Conservation (phyloP, 1,140 invertebrate species). For the Drosophila novamexicana region DNA sequence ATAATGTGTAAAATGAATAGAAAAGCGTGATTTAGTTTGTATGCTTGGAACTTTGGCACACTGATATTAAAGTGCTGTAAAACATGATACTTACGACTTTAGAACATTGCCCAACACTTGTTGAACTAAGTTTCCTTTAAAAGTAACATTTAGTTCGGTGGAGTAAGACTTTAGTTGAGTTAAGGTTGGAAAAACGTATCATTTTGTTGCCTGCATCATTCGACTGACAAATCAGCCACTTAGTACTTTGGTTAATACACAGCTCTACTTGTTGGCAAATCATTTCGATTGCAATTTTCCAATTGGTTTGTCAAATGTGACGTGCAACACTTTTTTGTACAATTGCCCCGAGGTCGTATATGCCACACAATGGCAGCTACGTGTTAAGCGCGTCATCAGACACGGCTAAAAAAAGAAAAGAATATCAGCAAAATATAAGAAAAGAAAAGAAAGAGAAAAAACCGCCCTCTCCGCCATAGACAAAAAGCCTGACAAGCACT, state of each 20-base stretch:
- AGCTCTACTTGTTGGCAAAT: neutral
- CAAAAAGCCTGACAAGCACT: slow-evolving; percentile 79
- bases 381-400: slow-evolving; percentile 71
- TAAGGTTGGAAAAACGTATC: too few relatives aligned
- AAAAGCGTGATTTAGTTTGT: too few relatives aligned
- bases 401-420: slow-evolving; percentile 29
- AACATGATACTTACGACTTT: too few relatives aligned
- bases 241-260: neutral
- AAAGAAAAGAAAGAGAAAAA: slow-evolving; percentile 15
- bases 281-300: slow-evolving; percentile 48
- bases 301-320: slow-evolving; percentile 48
- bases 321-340: slow-evolving; percentile 23
- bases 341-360: slow-evolving; percentile 66
- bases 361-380: slow-evolving; percentile 75
- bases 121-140: too few relatives aligned
- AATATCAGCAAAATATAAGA: slow-evolving; percentile 18
- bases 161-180: too few relatives aligned
- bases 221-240: slow-evolving; percentile 1
- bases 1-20: too few relatives aligned
- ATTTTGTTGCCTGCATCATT: neutral
- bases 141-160: too few relatives aligned
- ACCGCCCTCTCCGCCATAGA: slow-evolving; percentile 26
- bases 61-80: too few relatives aligned
- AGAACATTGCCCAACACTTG: too few relatives aligned
- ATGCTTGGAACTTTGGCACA: too few relatives aligned